Conservation (phyloP, 2,113 vertebrate species). For the Kryptolebias marmoratus region DNA sequence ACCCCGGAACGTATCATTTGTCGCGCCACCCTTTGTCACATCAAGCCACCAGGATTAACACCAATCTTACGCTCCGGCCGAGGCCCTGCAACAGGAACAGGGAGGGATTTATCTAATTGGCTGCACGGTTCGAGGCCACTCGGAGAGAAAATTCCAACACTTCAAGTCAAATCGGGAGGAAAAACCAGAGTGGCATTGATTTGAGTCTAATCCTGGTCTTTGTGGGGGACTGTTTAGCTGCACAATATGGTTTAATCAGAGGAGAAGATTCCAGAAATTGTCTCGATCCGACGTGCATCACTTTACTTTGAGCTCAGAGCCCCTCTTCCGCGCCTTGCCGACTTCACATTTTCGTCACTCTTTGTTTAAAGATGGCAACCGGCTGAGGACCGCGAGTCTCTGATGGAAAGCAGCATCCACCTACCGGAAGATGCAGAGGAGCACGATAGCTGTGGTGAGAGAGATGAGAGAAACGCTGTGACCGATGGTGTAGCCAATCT, state of each 20-base stretch:
- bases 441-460: slow-evolving; percentile 86
- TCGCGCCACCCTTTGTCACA: not conserved
- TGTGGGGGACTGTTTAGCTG: not conserved
- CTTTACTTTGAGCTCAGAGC: too few species aligned
- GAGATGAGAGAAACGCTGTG: slow-evolving; percentile 90
- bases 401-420: not conserved
- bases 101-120: not conserved
- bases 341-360: not conserved
- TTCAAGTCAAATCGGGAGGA: not conserved
- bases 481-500: slow-evolving; percentile 92
- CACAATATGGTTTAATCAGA: not conserved
- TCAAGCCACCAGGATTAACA: slow-evolving; percentile 7
- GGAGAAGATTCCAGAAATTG: not conserved
- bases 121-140: not conserved
- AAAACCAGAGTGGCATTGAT: not conserved
- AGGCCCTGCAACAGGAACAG: too few species aligned
- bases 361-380: not conserved
- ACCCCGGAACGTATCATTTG: slow-evolving; percentile 22
- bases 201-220: not conserved
- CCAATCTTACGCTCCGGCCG: not conserved
- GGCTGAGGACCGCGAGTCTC: too few species aligned
- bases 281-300: not conserved
- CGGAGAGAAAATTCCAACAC: not conserved
- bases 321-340: too few species aligned
- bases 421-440: slow-evolving; percentile 93